Evolutionary conservation across 2,888 invertebrate genomes (phyloP), one percentile per base, ranked within the genome.

Genomic region (Slavum lentiscoides): DNA sequence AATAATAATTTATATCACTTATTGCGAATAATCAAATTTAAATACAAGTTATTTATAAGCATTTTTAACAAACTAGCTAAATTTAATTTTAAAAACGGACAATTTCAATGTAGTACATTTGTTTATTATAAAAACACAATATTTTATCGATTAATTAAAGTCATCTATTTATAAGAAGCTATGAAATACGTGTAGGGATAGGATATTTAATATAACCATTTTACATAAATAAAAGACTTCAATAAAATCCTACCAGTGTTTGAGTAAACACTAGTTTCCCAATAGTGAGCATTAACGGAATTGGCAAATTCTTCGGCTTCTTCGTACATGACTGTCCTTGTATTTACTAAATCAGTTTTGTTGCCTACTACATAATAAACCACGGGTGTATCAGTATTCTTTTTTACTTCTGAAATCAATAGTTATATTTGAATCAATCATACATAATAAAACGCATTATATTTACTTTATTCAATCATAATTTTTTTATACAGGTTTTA

Each of bases 291-390:
- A n/a, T 93, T 93, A 80, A 96, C 94, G 9, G 91, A 90, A 11
- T 89, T 89, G 0, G 96, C 93, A 88, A 93, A 96, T 73, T 91
- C 89, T 75, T 89, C 86, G 0, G 93, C 95, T 85, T 94, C 94
- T 43, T 90, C 90, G 1, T 88, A 87, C 1, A 87, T 84, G 13
- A 91, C 89, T 67, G 91, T 88, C 67, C 95, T 88, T 11, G 89
- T 85, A 4, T 88, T 86, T n/a, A 87, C 88, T 84, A 96, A 86
- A 86, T 96, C 96, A 82, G 91, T 89, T 86, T 96, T 96, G 87
- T 96, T 96, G 11, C 96, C 96, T 23, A 96, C 91, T 39, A 96
- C 88, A 13, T 92, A 92, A 13, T 95, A 86, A 62, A 93, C 91
- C 90, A 96, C 91, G 0, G 92, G 90, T 82, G 92, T 93, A 66